Base-by-base conservation (phyloP, 2,113 vertebrate genomes). In the Lasiurus borealis region DNA sequence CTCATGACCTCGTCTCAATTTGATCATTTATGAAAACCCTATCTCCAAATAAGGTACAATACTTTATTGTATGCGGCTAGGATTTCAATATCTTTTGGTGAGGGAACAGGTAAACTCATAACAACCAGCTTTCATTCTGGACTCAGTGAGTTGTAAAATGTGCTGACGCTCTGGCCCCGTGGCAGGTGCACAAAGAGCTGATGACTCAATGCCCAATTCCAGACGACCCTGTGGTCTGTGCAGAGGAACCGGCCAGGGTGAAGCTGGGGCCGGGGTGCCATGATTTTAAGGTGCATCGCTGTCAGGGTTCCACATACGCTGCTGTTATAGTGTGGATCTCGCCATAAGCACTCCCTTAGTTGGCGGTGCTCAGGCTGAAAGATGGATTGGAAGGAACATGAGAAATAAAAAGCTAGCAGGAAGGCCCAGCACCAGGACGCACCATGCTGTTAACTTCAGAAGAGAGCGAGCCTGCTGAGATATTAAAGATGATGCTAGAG, bases 181-280 rank as follows among this genome's bases (percentile, higher is more conserved):
- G 34, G 31, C 59, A 23, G 4, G 18, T 29, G 73, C 27, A 15
- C 2, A 8, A 4, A 15, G 50, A 69, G 15, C 76, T 69, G 29
- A 68, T 18, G 40, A 84, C 27, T 21, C 64, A 66, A 78, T 18
- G 34, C 18, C 29, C 2, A 5, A 1, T 36, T 91, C 29, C 62
- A 44, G 34, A 46, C 13, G 2, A 19, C n/a, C 21, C 50, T 21
- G 40, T 36, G 34, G 25, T 16, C 2, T 21, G 8, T 78, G 19
- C 6, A 34, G 40, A 59, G 16, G 27, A 82, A 12, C 29, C 6
- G 16, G 16, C 34, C 10, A 46, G 27, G 46, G 12, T 27, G 15
- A 31, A 1, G 0, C 23, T 6, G 11, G 36, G 34, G 57, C 27
- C 29, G 9, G 3, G 4, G 27, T 13, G 3, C 27, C 14, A 6